Conservation (phyloP, 2,113 vertebrate species). For the Ctenodactylus gundi region DNA sequence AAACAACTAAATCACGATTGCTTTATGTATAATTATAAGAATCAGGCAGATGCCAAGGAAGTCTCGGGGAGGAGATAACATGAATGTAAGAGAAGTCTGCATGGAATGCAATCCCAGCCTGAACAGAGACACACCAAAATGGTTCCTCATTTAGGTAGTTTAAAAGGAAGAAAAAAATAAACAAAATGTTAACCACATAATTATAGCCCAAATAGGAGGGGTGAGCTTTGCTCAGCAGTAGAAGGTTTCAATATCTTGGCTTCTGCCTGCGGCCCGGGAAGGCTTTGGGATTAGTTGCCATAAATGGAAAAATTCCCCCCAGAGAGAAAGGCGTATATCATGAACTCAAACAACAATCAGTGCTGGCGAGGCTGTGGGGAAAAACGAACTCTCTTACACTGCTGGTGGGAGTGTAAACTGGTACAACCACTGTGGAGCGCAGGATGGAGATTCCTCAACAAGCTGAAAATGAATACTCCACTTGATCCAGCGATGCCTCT, state of each 20-base stretch:
- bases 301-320: no score
- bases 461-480: no score
- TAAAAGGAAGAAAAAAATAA: not conserved
- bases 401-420: no score
- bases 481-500: no score
- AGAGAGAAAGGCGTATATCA: no score
- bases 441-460: no score
- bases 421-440: no score
- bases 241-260: not conserved
- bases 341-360: no score
- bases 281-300: rapidly evolving
- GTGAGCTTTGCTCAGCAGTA: rapidly evolving
- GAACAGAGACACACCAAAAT: not conserved
- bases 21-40: rapidly evolving
- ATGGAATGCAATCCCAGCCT: not conserved
- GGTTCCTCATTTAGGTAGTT: not conserved
- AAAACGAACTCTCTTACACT: no score
- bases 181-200: not conserved
- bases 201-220: not conserved
- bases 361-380: no score
- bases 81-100: not conserved
- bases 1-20: no score
- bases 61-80: not conserved
- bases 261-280: not conserved
- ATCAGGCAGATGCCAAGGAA: no score